Evolutionary conservation across 64 coral and sea anemone species (phyloP), one percentile per base, ranked within the genome.

Genomic region (Stylophora pistillata): DNA sequence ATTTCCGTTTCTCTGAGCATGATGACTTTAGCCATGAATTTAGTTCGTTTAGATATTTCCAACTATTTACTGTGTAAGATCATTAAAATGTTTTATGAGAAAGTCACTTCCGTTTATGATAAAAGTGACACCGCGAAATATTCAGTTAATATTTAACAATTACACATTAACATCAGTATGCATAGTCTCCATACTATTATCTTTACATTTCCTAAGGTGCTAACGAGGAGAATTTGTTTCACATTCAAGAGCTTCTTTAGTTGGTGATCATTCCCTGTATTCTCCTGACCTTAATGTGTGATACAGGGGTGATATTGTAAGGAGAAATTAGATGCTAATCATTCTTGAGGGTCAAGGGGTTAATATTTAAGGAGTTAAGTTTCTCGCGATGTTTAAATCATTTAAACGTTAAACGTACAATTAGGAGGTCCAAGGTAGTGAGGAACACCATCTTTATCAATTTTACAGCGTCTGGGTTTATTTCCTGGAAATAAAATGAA

Each of bases 381-480:
- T 3, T 47, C 0, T 47, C 37, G 3, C 2, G 23, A 0, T 64
- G 61, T 21, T 1, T 68, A 25, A 68, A 10, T 25, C 17, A 21
- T 73, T 74, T 87, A 20, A 87, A 75, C 21, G 34, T 56, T 55
- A 56, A 10, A 87, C 85, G 14, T 92, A 92, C 90, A 92, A 18
- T 83, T 86, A 71, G 82, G 89, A 85, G 90, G 72, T 9, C 81
- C 90, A 9, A 92, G 89, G 82, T 82, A 92, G 64, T 92, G 72
- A 13, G 90, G 90, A 13, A 92, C 90, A 27, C 90, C 90, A 66
- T 83, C 90, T 85, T 92, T 85, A 72, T 92, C 90, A 78, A 92
- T 86, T 92, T 92, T 92, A 92, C 90, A 92, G 12, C 82, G 72
- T 31, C 56, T 73, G 32, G 18, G 30, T 86, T 92, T 92, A 55